These are phyloP conservation scores for Zeuzera pyrina DNA, from an alignment of 2,888 invertebrate genomes.

Conservation along the genomic window DNA sequence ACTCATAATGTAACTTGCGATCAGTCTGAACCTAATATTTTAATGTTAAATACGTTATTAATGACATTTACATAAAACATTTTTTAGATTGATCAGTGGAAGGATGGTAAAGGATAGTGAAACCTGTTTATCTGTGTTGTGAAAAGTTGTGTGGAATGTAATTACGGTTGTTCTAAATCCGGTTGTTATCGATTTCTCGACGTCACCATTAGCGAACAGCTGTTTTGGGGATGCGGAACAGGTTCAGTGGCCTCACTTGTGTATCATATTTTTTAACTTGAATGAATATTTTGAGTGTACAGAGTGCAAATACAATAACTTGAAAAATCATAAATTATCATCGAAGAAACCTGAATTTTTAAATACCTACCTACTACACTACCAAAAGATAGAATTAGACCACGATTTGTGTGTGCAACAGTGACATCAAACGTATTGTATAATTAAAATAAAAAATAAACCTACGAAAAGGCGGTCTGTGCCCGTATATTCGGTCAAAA, in stretches of 20 bases:
- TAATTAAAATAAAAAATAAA: background rate
- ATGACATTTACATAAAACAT: background rate
- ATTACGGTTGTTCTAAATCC: slow-evolving; percentile 34
- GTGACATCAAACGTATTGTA: background rate
- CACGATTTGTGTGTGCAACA: too few relatives aligned
- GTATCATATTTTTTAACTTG: background rate
- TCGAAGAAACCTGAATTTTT: background rate
- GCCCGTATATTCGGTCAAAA: slow-evolving; percentile 26
- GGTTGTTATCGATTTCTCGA: slow-evolving; percentile 55
- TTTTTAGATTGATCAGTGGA: background rate
- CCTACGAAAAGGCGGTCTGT: background rate
- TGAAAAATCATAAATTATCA: too few relatives aligned
- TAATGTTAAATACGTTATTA: background rate
- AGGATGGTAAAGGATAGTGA: slow-evolving; percentile 20
- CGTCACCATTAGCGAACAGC: slow-evolving; percentile 53
- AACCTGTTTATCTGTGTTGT: slow-evolving; percentile 43
- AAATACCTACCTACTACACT: background rate
- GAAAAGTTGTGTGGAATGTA: slow-evolving; percentile 40
- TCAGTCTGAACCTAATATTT: background rate
- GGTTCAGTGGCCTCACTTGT: slow-evolving; percentile 9
- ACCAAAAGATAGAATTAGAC: too few relatives aligned
- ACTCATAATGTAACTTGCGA: background rate
- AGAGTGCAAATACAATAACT: too few relatives aligned
- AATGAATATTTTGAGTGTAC: background rate
- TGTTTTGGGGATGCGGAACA: slow-evolving; percentile 52